phyloP scores from a whole-genome alignment of 2,888 invertebrate genomes.

The Lasius platythorax region DNA sequence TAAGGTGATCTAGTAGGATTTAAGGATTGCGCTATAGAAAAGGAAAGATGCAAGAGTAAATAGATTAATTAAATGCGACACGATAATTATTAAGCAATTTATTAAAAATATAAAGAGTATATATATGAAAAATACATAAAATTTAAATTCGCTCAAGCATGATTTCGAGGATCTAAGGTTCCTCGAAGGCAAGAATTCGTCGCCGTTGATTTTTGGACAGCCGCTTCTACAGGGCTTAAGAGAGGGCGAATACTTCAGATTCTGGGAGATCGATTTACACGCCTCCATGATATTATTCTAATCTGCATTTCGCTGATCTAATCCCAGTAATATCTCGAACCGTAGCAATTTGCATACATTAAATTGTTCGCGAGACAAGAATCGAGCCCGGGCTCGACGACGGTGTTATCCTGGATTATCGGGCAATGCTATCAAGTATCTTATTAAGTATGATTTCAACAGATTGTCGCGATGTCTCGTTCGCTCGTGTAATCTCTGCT shows the following conservation, averaged over 20 bases:
- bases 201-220: conserved; percentile 2
- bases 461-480: conserved; percentile 58
- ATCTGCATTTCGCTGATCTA: conserved; percentile 66
- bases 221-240: background rate
- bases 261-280: conserved; percentile 50
- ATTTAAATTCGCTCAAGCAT: background rate
- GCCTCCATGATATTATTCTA: conserved; percentile 49
- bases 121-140: background rate
- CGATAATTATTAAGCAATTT: background rate
- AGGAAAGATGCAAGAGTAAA: background rate
- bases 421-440: conserved; percentile 66
- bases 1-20: background rate
- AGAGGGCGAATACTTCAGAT: conserved; percentile 16
- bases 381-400: conserved; percentile 63
- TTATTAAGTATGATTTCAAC: conserved; percentile 64
- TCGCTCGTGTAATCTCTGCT: no score
- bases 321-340: conserved; percentile 69
- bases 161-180: background rate
- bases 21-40: background rate
- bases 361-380: conserved; percentile 69
- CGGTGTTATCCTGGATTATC: conserved; percentile 70
- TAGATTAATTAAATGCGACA: background rate
- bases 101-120: background rate
- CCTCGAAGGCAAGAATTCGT: background rate
- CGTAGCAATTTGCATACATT: conserved; percentile 70